Evolutionary conservation across 30 jellyfish, hydroid and myxozoan genomes (phyloP).

Genomic region (Nemopilema nomurai): DNA sequence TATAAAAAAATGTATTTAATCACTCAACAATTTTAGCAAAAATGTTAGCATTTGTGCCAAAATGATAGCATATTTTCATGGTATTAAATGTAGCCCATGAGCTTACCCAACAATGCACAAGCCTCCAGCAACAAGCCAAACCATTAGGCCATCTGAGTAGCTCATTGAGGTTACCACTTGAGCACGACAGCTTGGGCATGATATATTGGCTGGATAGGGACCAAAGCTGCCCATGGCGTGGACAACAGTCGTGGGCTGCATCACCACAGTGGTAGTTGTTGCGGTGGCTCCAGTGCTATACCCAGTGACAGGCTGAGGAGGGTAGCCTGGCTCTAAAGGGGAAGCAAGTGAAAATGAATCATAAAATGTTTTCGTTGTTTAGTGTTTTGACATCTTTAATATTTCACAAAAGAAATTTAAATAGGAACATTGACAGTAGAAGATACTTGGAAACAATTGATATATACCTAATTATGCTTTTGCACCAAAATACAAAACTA

Average conservation of each 20-base stretch:
- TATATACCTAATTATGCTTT: no score
- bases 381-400: no score
- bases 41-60: no score
- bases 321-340: slow-evolving; percentile 43
- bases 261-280: slow-evolving; percentile 40
- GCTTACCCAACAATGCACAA: slow-evolving; percentile 58
- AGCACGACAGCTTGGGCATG: slow-evolving; percentile 60
- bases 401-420: no score
- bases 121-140: slow-evolving; percentile 62
- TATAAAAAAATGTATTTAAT: no score
- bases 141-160: slow-evolving; percentile 39
- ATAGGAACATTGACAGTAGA: no score
- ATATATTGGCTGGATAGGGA: slow-evolving; percentile 25
- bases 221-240: slow-evolving; percentile 17
- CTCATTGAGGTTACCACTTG: slow-evolving; percentile 32
- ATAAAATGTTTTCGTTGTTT: no score
- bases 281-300: neutral
- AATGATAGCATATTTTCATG: no score
- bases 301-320: slow-evolving; percentile 19
- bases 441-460: no score
- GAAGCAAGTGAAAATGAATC: no score
- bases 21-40: no score
- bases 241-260: slow-evolving; percentile 18
- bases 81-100: neutral
- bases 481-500: no score